Percentiles rank a stretch among this genome's conserved stretches.
Evolutionary conservation across 2,113 vertebrate species (phyloP).

Genomic region (Alligator mississippiensis): DNA sequence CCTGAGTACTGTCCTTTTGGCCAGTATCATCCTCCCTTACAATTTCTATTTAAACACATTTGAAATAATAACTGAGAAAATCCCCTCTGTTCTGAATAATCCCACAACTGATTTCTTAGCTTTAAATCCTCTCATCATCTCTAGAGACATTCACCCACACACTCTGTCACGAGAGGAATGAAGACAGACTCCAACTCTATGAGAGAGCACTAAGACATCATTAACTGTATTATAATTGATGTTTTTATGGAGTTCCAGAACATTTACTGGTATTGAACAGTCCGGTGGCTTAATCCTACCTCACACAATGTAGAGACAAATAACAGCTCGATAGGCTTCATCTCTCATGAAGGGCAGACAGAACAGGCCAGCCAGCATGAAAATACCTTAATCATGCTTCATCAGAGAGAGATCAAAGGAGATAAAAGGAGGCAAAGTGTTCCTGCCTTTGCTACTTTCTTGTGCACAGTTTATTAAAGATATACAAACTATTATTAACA

Average conservation of each 20-base stretch:
- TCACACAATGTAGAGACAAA: conserved; percentile 40
- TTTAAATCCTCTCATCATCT: background rate
- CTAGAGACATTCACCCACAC: background rate
- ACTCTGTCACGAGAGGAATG: background rate
- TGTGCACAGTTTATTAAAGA: background rate
- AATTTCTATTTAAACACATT: background rate
- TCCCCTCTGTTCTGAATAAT: background rate
- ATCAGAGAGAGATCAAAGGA: conserved; percentile 8
- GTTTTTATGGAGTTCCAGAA: conserved; percentile 47
- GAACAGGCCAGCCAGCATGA: conserved; percentile 42
- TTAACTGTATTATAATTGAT: conserved; percentile 45
- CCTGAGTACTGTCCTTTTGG: background rate
- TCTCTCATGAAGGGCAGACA: conserved; percentile 12
- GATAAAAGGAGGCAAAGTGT: background rate
- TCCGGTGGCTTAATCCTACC: conserved; percentile 45
- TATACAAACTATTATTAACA: background rate
- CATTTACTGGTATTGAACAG: conserved; percentile 41
- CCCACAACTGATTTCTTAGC: background rate
- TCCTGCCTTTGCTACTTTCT: background rate
- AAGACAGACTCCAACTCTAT: background rate
- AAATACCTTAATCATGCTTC: conserved; percentile 66
- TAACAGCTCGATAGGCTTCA: conserved; percentile 26
- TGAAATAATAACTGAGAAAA: background rate
- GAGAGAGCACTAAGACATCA: background rate
- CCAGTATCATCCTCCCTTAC: background rate